Base-by-base conservation (phyloP, 2,113 vertebrate genomes). In the Rhegmatorhina hoffmannsi region DNA sequence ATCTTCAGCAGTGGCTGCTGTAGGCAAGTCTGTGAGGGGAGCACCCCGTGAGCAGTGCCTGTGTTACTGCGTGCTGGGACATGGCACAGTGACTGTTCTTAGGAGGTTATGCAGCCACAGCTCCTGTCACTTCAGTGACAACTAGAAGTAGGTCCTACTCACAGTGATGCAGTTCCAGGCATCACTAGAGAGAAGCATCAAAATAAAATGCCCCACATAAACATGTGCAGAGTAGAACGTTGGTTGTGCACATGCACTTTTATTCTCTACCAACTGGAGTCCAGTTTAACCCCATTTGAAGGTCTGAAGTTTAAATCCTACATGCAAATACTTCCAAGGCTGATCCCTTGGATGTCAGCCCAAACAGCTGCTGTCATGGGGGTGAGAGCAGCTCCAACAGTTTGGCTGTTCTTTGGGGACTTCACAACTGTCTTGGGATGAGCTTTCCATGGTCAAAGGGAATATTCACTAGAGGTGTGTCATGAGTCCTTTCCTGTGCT, bases 11-110 rank as follows among this genome's bases (percentile, higher is more conserved):
- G 34, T 81, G 72, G 20, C n/a, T 74, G 20, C 44, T 74, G 62
- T 44, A 66, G 46, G 29, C 50, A n/a, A 38, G 38, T 34, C 38
- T 69, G 20, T 74, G 68, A 52, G 58, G 18, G 1, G 10, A 67
- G 55, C 50, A 43, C 31, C 44, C 20, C 49, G 29, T 60, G n/a
- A 63, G 13, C 53, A 53, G 59, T 81, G 66, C 24, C 53, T 34
- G 29, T 33, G 40, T 34, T 67, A 17, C 24, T 53, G 36, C 4
- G 1, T 2, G 0, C 11, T n/a, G 26, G 36, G 84, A 6, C 43
- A 44, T 43, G 49, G 29, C 20, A 8, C 8, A 31, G 47, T 25
- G 43, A 52, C 50, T 66, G 17, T 49, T 46, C n/a, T 29, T 10
- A 44, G 60, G 24, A 69, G 38, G 19, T 64, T 58, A 24, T 6